Conservation (phyloP, 2,797 vertebrate species). For the Silurus aristotelis region DNA sequence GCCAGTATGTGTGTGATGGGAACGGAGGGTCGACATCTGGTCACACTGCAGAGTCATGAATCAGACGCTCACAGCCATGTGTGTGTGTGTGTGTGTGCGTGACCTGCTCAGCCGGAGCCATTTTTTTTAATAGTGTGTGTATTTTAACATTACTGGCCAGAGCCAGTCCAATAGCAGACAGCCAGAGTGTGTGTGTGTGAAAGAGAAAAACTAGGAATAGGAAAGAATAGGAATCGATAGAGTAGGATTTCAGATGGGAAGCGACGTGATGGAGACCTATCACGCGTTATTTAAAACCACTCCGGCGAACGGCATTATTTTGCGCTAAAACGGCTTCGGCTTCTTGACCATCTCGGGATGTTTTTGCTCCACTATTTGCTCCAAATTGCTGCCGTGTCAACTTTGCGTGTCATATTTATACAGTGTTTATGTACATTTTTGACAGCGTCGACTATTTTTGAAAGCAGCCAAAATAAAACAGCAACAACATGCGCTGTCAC, state of each 20-base stretch:
- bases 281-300: slow-evolving; percentile 5
- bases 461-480: too few species aligned
- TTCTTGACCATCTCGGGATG: background rate
- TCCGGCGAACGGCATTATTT: background rate
- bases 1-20: background rate
- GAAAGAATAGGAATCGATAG: slow-evolving; percentile 6
- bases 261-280: background rate
- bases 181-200: background rate
- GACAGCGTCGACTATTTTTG: background rate
- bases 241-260: slow-evolving; percentile 25
- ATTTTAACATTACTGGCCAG: background rate
- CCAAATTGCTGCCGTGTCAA: background rate
- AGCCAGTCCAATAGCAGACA: background rate
- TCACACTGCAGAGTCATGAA: slow-evolving; percentile 17
- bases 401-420: background rate
- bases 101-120: too few species aligned
- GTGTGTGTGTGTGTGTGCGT: background rate
- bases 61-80: background rate
- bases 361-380: background rate
- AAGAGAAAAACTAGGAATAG: background rate
- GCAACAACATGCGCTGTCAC: background rate
- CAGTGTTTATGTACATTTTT: background rate
- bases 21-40: slow-evolving; percentile 26
- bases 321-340: background rate
- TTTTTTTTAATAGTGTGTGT: background rate